Conservation (phyloP, 53 echinoderm and acorn worm species). For the Paelopatides confundens region DNA sequence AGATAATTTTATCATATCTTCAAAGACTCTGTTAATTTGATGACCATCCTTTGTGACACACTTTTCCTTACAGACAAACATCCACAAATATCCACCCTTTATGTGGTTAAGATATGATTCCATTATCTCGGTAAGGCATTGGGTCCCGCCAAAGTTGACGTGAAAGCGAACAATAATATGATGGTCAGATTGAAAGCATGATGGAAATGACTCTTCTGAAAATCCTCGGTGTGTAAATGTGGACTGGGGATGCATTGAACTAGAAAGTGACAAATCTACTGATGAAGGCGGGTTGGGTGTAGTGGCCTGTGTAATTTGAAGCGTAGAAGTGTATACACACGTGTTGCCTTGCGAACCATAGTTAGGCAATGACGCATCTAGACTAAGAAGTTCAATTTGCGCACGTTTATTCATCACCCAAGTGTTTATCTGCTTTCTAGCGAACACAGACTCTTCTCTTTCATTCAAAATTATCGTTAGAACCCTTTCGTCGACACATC, state of each 20-base stretch:
- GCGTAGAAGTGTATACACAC: no score
- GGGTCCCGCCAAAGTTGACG: not conserved
- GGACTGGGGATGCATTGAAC: no score
- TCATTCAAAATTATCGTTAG: not conserved
- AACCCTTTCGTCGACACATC: not conserved
- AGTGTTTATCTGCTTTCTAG: not conserved
- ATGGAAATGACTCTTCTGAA: no score
- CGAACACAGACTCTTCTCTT: not conserved
- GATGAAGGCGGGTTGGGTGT: no score
- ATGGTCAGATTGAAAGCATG: no score
- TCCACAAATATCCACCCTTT: not conserved
- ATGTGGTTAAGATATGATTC: not conserved
- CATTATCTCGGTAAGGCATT: constrained; percentile 5
- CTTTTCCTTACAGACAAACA: not conserved
- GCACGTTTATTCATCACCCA: not conserved
- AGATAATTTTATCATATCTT: not conserved
- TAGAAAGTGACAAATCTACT: no score
- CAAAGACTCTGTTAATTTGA: not conserved
- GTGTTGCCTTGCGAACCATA: no score
- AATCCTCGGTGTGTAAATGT: no score
- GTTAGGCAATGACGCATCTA: not conserved
- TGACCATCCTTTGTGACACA: not conserved
- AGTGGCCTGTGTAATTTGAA: no score
- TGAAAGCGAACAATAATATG: not conserved
- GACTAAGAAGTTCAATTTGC: not conserved